Evolutionary conservation across 2,888 invertebrate species (phyloP).

Genomic region (Hyposoter didymator): DNA sequence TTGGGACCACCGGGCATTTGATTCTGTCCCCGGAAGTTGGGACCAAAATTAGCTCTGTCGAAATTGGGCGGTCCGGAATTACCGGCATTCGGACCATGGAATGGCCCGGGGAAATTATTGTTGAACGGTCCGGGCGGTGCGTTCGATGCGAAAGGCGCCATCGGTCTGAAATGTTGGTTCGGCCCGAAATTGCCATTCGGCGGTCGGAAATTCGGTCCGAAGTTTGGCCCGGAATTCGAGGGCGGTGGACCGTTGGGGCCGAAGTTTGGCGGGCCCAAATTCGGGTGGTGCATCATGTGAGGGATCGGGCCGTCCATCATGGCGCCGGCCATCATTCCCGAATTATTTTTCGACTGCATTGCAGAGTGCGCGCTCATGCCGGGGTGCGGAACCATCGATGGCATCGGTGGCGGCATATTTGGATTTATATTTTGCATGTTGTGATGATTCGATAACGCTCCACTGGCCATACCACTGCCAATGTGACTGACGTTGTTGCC

Average conservation of each 20-base stretch:
- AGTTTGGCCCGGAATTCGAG: slow-evolving; percentile 76
- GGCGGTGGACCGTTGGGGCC: slow-evolving; percentile 79
- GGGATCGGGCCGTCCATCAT: slow-evolving; percentile 77
- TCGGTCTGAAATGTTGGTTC: slow-evolving; percentile 79
- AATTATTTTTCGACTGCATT: slow-evolving; percentile 73
- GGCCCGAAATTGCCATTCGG: slow-evolving; percentile 80
- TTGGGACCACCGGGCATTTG: slow-evolving; percentile 73
- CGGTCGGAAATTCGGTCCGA: slow-evolving; percentile 75
- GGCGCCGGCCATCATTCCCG: slow-evolving; percentile 61
- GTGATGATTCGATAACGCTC: slow-evolving; percentile 75
- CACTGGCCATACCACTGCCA: slow-evolving; percentile 61
- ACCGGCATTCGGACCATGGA: slow-evolving; percentile 77
- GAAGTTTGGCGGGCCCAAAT: slow-evolving; percentile 78
- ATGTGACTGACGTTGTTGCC: slow-evolving; percentile 70
- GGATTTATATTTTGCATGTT: slow-evolving; percentile 81
- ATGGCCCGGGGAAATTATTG: slow-evolving; percentile 78
- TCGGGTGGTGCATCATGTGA: slow-evolving; percentile 79
- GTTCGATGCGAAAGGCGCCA: slow-evolving; percentile 77
- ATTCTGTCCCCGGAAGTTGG: slow-evolving; percentile 77
- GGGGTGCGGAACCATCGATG: slow-evolving; percentile 75
- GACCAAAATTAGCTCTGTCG: slow-evolving; percentile 78
- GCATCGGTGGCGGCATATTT: slow-evolving; percentile 77
- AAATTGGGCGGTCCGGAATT: slow-evolving; percentile 77
- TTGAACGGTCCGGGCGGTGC: slow-evolving; percentile 73
- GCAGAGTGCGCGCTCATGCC: slow-evolving; percentile 75